Evolutionary conservation across 1,140 invertebrate species (phyloP).

Genomic region (Augochlora pura): DNA sequence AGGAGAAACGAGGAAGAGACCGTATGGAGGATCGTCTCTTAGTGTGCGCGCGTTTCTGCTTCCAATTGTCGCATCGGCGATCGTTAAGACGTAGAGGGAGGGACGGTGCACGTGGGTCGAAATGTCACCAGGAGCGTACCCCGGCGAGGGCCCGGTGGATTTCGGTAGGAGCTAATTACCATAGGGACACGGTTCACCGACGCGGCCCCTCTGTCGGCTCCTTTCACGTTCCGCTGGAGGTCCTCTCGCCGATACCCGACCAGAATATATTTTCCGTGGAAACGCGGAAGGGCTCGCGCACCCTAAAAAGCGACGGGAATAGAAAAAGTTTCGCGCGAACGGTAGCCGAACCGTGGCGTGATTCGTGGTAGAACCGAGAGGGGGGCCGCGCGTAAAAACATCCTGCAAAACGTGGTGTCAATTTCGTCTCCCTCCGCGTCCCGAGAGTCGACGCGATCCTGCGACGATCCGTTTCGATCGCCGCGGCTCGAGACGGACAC

Average conservation of each 20-base stretch:
- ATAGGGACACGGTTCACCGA: constrained; percentile 69
- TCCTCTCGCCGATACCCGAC: constrained; percentile 57
- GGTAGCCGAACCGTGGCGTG: not conserved
- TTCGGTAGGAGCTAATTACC: constrained; percentile 73
- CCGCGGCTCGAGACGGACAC: not conserved
- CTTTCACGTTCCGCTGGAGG: constrained; percentile 63
- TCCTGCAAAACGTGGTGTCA: too few species aligned
- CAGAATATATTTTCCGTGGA: constrained; percentile 69
- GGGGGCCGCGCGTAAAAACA: too few species aligned
- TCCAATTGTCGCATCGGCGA: constrained; percentile 37
- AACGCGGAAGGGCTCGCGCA: constrained; percentile 64
- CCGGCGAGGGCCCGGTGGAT: constrained; percentile 9
- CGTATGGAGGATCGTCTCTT: not conserved
- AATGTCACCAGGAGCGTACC: constrained; percentile 58
- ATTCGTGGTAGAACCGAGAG: too few species aligned
- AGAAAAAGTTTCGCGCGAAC: constrained; percentile 61
- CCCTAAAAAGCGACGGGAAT: constrained; percentile 52
- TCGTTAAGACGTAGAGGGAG: constrained; percentile 12
- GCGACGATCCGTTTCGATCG: too few species aligned
- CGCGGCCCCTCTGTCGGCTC: constrained; percentile 74
- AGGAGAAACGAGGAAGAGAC: not conserved
- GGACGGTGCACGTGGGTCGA: constrained; percentile 59
- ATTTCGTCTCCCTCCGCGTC: too few species aligned
- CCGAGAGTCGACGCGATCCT: too few species aligned
- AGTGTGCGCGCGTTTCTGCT: constrained; percentile 4